A percentile compares a stretch with the other conserved stretches of the same genome.
phyloP scores from a whole-genome alignment of 2,113 vertebrate genomes.

The Semnopithecus entellus region DNA sequence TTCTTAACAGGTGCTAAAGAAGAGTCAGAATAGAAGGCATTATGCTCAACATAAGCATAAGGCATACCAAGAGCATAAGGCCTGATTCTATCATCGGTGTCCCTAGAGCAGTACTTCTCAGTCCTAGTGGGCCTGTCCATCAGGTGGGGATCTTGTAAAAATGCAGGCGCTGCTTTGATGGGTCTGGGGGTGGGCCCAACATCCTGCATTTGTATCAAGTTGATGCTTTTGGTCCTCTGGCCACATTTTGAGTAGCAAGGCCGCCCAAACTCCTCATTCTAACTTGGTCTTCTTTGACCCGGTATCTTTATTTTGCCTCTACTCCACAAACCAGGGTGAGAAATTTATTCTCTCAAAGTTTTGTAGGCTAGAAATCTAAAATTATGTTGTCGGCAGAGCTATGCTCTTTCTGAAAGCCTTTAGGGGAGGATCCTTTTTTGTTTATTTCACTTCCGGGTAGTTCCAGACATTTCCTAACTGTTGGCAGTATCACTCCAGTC shows the following conservation, averaged over 20 bases:
- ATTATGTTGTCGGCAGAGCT: background rate
- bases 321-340: background rate
- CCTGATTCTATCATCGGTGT: background rate
- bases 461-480: background rate
- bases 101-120: background rate
- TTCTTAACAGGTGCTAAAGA: background rate
- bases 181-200: background rate
- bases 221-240: background rate
- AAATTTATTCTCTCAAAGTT: background rate
- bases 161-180: background rate
- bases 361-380: background rate
- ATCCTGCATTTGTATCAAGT: background rate
- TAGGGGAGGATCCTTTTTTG: background rate
- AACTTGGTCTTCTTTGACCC: background rate
- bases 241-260: background rate
- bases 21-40: background rate
- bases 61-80: background rate
- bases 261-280: background rate
- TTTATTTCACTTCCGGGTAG: background rate
- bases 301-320: background rate
- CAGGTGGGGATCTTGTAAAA: background rate
- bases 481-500: background rate
- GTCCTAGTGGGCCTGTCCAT: background rate
- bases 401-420: background rate
- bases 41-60: background rate